Conservation (phyloP, 2,113 vertebrate genomes). For the Megaptera novaeangliae region DNA sequence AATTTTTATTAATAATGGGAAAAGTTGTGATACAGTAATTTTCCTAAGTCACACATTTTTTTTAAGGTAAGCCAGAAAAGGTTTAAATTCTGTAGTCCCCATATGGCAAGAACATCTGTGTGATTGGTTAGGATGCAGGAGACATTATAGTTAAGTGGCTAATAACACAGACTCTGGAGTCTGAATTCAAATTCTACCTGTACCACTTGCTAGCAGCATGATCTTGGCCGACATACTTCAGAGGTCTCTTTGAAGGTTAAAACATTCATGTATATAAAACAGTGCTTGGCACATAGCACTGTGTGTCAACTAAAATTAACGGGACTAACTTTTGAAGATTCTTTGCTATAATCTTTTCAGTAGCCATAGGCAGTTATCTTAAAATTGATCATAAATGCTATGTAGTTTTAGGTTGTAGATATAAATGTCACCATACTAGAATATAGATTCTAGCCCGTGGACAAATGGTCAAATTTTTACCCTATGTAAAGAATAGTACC, state of each 20-base stretch:
- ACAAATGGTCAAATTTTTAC: neutral
- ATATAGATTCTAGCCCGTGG: neutral
- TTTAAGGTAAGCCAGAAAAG: neutral
- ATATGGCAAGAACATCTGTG: neutral
- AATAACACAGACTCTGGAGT: neutral
- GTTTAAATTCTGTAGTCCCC: neutral
- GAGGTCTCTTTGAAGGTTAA: neutral
- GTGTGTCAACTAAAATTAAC: neutral
- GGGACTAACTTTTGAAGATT: neutral
- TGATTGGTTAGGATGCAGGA: neutral
- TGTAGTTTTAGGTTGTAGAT: neutral
- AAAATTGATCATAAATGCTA: neutral
- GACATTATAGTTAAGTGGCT: neutral
- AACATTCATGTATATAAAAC: neutral
- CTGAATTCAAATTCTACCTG: neutral
- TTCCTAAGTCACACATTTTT: neutral
- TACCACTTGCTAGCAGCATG: neutral
- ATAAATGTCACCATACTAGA: neutral
- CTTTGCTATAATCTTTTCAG: neutral
- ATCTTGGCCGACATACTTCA: neutral
- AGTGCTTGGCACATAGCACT: neutral
- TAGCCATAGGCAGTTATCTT: neutral
- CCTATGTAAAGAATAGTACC: neutral
- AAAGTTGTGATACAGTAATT: neutral
- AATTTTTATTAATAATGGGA: neutral